Evolutionary conservation across 2,113 vertebrate species (phyloP), one percentile per base, ranked within the genome.

Genomic region (Turdus rufiventris): DNA sequence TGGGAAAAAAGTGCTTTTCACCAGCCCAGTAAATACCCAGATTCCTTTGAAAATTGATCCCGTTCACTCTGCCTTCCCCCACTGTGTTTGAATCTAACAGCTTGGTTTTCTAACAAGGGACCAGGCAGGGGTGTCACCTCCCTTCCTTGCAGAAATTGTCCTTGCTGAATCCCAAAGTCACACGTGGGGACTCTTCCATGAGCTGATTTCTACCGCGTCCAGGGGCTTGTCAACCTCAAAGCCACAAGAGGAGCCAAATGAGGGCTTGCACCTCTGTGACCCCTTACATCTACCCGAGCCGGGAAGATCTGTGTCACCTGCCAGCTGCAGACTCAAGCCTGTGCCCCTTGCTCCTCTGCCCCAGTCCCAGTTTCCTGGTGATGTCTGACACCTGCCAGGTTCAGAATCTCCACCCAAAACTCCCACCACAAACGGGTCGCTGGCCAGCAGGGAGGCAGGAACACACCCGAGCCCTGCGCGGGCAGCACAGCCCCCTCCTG

Each of bases 391-490:
- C 36, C 5, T 14, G 4, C 34, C 53, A 11, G 34, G 2, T 3
- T 5, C n/a, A 8, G 50, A 8, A 36, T 62, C 72, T 42, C 18
- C 60, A 21, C 19, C 33, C 66, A 43, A 54, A 78, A 7, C 43
- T 36, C 50, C 54, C 67, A 8, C 5, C 25, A 9, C 48, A 9
- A 6, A 6, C 1, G 54, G 2, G 24, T 50, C 38, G 57, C 9
- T 7, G 43, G 4, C 19, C 40, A 12, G 28, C 20, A 65, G 40
- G 33, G 10, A 31, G 42, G 54, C 67, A 73, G 42, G 18, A 60
- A 6, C 43, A 31, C 65, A 58, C 4, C 19, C 0, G 6, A 57
- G 60, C n/a, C 7, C n/a, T 2, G 5, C 10, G 33, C 13, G 1
- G 5, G 18, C 29, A 1, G 25, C 47, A 18, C 10, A n/a, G 63